These are phyloP conservation scores for Amphiduros pacificus DNA, from an alignment of 2,888 invertebrate species.

Conservation along the genomic window DNA sequence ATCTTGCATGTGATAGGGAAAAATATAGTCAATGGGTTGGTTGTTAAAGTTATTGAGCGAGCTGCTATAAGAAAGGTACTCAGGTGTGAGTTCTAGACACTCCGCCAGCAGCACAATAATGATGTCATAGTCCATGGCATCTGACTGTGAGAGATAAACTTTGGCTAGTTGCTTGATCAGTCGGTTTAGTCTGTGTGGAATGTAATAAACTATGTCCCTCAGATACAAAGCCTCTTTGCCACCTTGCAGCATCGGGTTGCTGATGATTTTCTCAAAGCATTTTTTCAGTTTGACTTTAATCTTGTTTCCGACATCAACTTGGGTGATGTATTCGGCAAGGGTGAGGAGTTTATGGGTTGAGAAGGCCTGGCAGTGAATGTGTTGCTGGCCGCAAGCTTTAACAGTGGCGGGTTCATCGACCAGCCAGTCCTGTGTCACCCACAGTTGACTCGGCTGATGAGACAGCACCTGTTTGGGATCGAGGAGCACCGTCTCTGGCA, in stretches of 20 bases:
- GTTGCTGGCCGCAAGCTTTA: constrained; percentile 12
- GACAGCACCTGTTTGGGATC: not conserved
- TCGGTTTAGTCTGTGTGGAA: constrained; percentile 16
- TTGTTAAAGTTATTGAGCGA: too few relatives aligned
- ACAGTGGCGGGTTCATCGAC: constrained; percentile 15
- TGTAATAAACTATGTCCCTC: constrained; percentile 17
- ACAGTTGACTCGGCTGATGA: constrained; percentile 11
- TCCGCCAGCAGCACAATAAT: constrained; percentile 22
- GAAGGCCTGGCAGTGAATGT: constrained; percentile 19
- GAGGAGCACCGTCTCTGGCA: constrained; percentile 26
- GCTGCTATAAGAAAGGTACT: constrained; percentile 17
- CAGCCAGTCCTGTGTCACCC: constrained; percentile 18
- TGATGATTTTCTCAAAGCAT: constrained; percentile 21
- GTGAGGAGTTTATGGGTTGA: constrained; percentile 5
- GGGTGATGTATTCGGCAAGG: constrained; percentile 7
- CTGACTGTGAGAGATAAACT: constrained; percentile 2
- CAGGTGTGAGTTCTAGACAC: constrained; percentile 21
- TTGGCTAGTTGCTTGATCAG: constrained; percentile 7
- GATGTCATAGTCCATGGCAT: constrained; percentile 19
- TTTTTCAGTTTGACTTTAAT: constrained; percentile 16
- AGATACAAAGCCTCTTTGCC: constrained; percentile 16
- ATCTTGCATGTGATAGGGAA: too few relatives aligned
- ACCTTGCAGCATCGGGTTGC: constrained; percentile 14
- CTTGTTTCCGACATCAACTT: constrained; percentile 9
- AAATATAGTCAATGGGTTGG: too few relatives aligned